Base-by-base conservation (phyloP, 1,140 invertebrate species). In the Rhopalosiphum maidis region DNA sequence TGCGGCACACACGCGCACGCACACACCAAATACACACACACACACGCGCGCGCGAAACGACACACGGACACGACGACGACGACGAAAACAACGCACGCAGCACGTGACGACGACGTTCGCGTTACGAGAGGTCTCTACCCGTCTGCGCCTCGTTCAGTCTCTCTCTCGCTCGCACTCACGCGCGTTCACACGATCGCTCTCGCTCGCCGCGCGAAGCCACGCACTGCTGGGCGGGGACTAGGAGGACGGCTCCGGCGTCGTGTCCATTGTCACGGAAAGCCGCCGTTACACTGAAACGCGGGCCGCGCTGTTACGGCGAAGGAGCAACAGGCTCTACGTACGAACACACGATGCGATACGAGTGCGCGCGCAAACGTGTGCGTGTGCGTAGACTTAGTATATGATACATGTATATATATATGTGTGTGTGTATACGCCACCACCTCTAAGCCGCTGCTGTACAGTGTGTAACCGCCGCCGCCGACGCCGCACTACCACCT, bases 211-310 rank as follows among this genome's bases (percentile, higher is more conserved):
- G 25, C 51, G 48, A 89, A 89, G 48, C 87, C 87, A 48, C 51
- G 93, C 94, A 94, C 91, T 91, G 41, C 60, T 82, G 90, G 90
- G 90, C 54, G 55, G 90, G 48, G 55, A 91, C 46, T 82, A 48
- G 46, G 55, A 90, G 55, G 91, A 91, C 90, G 60, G 60, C 82
- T 85, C n/a, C 91, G 82, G 91, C 91, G 82, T 86, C 91, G 91
- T 86, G 91, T 93, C 91, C 91, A 93, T 93, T 93, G 91, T 93
- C 91, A 86, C 91, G 55, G 82, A 54, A 48, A 85, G 91, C 82
- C 68, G 82, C 48, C 91, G 91, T 85, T 83, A 93, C 91, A 93
- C 91, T 93, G 82, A 93, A 92, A n/a, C 91, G 25, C 51, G n/a
- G 8, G 22, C 68, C 77, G 77, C 55, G 90, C 90, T 82, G 83